Evolutionary conservation across 2,888 invertebrate genomes (phyloP), one percentile per base, ranked within the genome.

Genomic region (Brachypterus glaber): DNA sequence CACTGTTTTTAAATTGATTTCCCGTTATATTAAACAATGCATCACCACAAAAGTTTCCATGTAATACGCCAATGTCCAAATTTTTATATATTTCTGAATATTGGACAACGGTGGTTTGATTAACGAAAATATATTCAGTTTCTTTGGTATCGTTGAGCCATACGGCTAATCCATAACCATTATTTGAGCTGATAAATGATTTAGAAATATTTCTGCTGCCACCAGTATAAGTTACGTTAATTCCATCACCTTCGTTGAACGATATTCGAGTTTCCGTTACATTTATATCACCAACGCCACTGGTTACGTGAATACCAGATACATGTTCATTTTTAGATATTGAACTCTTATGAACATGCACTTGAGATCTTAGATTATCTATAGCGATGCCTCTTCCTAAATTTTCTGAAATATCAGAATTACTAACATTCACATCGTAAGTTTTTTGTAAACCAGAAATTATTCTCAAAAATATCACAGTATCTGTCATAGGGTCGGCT

Each of bases 211-310:
- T 93, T 45, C 91, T 75, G 52, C 84, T 85, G 1, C 98, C 98
- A 0, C 98, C 97, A 2, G 88, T 85, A 43, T 90, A 90, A 0
- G 95, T 93, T 8, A 98, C 82, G 62, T 98, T 98, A 7, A 98
- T 74, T 0, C 97, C 98, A 55, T 92, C 92, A 1, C 92, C 93
- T 57, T 81, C 76, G 61, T 98, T 98, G 51, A 88, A 84, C 12
- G 85, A 83, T 48, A 98, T 82, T 52, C 82, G 74, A 46, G 91
- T 90, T 52, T 85, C 80, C 13, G 96, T 95, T 2, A 98, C 74
- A 62, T 96, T 93, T 0, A 98, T 76, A 62, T 96, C 93, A 1
- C 92, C 92, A 0, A 87, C 92, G 2, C 97, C 98, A 51, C 79
- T 84, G 1, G 82, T 74, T 2, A 98, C 78, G 55, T 93, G 88